Evolutionary conservation across 37 sponge, comb jelly and placozoan species (phyloP).

Genomic region (Diacarnus erythraeanus): DNA sequence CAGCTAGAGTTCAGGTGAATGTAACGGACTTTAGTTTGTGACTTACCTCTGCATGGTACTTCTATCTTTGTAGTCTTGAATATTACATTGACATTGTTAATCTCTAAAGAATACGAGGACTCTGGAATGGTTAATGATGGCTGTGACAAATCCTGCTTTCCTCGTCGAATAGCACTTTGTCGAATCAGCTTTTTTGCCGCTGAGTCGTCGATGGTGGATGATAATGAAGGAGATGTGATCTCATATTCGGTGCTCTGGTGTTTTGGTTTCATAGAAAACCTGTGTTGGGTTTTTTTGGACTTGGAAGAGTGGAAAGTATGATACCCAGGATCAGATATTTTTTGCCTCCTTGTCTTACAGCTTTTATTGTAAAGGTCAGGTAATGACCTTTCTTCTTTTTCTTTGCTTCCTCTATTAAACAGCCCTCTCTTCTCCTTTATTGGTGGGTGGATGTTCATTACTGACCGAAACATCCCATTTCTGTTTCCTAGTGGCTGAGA

Average conservation of each 20-base stretch:
- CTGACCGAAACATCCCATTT: background rate
- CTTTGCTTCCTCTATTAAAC: background rate
- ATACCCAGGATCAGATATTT: background rate
- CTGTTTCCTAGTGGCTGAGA: too few species aligned
- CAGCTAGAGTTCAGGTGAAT: too few species aligned
- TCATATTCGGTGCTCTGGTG: background rate
- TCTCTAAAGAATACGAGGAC: conserved; percentile 27
- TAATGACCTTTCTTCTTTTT: background rate
- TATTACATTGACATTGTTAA: conserved; percentile 9
- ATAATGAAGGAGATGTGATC: background rate
- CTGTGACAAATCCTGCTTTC: background rate
- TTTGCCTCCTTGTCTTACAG: background rate
- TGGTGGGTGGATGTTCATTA: background rate
- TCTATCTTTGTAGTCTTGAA: background rate
- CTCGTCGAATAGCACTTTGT: background rate
- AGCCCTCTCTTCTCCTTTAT: background rate
- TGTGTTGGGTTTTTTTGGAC: background rate
- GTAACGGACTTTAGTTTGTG: too few species aligned
- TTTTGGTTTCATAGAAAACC: background rate
- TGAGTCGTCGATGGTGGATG: background rate
- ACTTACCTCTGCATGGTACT: conserved; percentile 39
- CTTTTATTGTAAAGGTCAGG: background rate
- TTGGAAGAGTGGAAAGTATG: background rate
- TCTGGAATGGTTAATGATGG: conserved; percentile 8
- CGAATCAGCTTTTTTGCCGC: background rate